Base-by-base conservation (phyloP, 2,113 vertebrate genomes). In the Hipposideros armiger region DNA sequence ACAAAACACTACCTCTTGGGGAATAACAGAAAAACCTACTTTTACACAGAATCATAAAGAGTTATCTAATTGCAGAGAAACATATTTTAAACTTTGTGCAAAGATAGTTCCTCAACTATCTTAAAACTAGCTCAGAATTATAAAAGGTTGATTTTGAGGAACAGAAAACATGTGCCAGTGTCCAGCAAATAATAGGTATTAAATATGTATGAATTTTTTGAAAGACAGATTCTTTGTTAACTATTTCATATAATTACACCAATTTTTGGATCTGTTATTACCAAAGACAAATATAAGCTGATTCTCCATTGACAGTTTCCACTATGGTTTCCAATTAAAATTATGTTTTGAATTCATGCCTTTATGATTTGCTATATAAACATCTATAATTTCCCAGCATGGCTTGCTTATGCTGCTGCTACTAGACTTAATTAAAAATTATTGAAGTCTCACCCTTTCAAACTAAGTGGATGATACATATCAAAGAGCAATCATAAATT, bases 351-450 rank as follows among this genome's bases (percentile, higher is more conserved):
- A 83, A 87, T 82, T 80, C 45, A 58, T 36, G 13, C 22, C 20
- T 47, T 90, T 67, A 87, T 87, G 76, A 92, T 82, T 87, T 96
- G 86, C 66, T 85, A 74, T 30, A 70, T 56, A 93, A 88, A 95
- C 54, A 95, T 54, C 40, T 56, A 80, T 91, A 90, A 77, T 76
- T 94, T 92, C 47, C 76, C 20, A 86, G 36, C 24, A 40, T 0
- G 8, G 16, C 13, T 93, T 87, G 26, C n/a, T 92, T 91, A 78
- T 66, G 64, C 88, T 78, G 42, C 64, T 77, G 20, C 82, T 90
- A 72, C 50, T 58, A 78, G 78, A 85, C 54, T 77, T 93, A 90
- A 95, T 94, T 96, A 90, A 93, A 95, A 96, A 95, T 93, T 86
- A 97, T 83, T 4, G 47, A 95, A 76, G 76, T 47, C 67, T 30